These are phyloP conservation scores for zebrafish (Danio rerio) DNA, from an alignment of 2,113 vertebrate genomes.

Conservation along the genomic window DNA sequence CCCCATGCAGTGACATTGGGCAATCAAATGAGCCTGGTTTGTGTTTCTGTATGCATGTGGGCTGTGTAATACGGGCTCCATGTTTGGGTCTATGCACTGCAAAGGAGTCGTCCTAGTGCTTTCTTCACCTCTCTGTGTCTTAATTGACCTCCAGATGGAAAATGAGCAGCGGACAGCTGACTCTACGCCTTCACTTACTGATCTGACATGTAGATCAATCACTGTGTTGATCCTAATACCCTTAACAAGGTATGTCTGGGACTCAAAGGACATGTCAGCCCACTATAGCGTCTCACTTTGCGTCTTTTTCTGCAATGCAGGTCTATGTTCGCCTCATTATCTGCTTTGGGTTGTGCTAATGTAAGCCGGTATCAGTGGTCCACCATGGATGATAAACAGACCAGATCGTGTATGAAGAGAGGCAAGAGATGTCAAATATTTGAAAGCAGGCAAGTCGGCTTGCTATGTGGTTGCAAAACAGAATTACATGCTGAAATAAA, in stretches of 20 bases:
- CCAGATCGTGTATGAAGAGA: neutral
- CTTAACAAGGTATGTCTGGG: slow-evolving; percentile 69
- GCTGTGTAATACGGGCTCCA: neutral
- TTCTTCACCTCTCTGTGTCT: slow-evolving; percentile 48
- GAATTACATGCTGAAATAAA: slow-evolving; percentile 11
- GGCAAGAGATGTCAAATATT: neutral
- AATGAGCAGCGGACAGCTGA: slow-evolving; percentile 58
- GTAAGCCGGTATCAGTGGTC: no score
- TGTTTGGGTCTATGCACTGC: neutral
- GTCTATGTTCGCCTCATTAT: slow-evolving; percentile 21
- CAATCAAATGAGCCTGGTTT: slow-evolving; percentile 47
- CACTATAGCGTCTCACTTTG: slow-evolving; percentile 9
- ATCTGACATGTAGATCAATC: slow-evolving; percentile 76
- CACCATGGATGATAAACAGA: slow-evolving; percentile 3
- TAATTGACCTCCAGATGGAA: slow-evolving; percentile 65
- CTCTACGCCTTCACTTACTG: slow-evolving; percentile 64
- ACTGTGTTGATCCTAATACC: slow-evolving; percentile 71
- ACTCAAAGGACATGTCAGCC: slow-evolving; percentile 66
- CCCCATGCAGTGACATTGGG: slow-evolving; percentile 42
- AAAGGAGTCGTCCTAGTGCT: slow-evolving; percentile 18
- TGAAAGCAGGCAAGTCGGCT: neutral
- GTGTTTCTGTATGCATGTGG: slow-evolving; percentile 11
- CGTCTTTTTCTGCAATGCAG: neutral
- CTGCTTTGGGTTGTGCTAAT: neutral
- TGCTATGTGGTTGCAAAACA: neutral